Evolutionary conservation across 2,113 vertebrate species (phyloP), one percentile per base, ranked within the genome.

Genomic region (Falco punctatus): DNA sequence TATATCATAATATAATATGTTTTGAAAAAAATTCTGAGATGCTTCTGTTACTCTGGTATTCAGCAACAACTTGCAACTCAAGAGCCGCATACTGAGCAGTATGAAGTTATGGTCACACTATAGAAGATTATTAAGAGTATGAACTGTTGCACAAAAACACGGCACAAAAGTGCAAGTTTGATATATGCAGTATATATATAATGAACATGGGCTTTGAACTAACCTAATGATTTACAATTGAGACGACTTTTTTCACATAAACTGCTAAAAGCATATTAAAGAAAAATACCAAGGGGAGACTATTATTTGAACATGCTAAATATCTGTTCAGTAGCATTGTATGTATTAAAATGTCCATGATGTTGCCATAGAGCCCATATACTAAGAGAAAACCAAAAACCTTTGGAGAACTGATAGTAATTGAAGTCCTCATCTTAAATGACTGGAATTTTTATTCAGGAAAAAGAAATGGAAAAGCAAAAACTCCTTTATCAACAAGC

Each of bases 401-500:
- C 77, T 94, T 38, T 96, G 88, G 90, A 94, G 57, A 81, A 69
- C 59, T 94, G 44, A 30, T 89, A 80, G 66, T 94, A 74, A 86
- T 51, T 92, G 88, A 92, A 86, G 13, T 74, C 67, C 30, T 59
- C 94, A 93, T 96, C 57, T 96, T 98, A 97, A 98, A 97, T 85
- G 96, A 90, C 96, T 86, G 98, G 97, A 94, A 79, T 98, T 98
- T 98, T 95, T 98, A 86, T 98, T 97, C 92, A 99, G 99, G 99
- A 99, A 96, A 99, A 99, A 62, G 99, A 99, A 97, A 99, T 99
- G 99, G 99, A 99, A 97, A 99, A 99, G 94, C 99, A 99, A 97
- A 99, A 99, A 95, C 98, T 99, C 88, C 97, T 99, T 7, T 99
- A 99, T 96, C 99, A 99, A 82, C 99, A 99, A 98, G 99, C 99